phyloP scores from a whole-genome alignment of 2,797 vertebrate genomes.

The Rhinella marina region DNA sequence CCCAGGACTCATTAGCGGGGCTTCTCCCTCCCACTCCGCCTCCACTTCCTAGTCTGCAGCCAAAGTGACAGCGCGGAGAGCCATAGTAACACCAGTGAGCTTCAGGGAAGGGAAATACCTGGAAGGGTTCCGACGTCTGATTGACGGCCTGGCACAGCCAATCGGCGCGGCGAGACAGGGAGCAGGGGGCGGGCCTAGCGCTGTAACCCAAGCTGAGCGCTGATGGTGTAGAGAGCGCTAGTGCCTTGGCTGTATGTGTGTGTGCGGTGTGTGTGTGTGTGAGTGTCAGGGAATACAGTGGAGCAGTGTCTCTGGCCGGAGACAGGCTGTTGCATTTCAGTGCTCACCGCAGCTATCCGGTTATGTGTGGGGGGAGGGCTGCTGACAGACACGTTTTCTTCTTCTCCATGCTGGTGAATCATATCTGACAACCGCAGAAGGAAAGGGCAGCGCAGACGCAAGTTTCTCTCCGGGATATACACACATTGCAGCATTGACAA shows the following conservation, averaged over 20 bases:
- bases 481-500: constrained; percentile 39
- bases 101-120: constrained; percentile 60
- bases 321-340: constrained; percentile 63
- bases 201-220: constrained; percentile 57
- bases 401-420: constrained; percentile 51
- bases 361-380: constrained; percentile 45
- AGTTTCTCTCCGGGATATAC: constrained; percentile 48
- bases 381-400: constrained; percentile 30
- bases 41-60: constrained; percentile 62
- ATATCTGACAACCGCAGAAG: constrained; percentile 45
- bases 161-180: constrained; percentile 8
- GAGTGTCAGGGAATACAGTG: constrained; percentile 62
- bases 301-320: constrained; percentile 61
- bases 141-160: constrained; percentile 39
- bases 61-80: constrained; percentile 59
- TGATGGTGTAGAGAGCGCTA: constrained; percentile 54
- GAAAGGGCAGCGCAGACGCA: constrained; percentile 13
- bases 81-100: constrained; percentile 62
- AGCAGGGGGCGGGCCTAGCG: constrained; percentile 35
- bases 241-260: constrained; percentile 41
- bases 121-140: constrained; percentile 55
- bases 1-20: constrained; percentile 55
- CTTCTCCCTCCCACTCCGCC: constrained; percentile 58
- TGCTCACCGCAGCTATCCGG: constrained; percentile 58
- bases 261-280: constrained; percentile 37